A percentile compares a stretch with the other conserved stretches of the same genome.
Conservation (phyloP, 1,140 invertebrate genomes). For the Phymastichus coffea region DNA sequence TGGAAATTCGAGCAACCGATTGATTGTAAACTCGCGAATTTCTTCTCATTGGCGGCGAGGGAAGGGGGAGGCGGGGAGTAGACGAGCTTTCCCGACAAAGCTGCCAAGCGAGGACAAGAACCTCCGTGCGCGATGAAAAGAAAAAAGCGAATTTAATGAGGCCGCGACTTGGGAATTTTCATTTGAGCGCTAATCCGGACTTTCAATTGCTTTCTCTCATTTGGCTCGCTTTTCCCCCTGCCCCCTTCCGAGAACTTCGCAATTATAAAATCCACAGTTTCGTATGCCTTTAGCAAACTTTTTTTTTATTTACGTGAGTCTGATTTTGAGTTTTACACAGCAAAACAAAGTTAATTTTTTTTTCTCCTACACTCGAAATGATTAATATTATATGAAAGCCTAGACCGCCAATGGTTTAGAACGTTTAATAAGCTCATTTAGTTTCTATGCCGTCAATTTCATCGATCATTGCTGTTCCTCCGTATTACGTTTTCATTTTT, state of each 20-base stretch:
- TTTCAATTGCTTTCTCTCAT: not conserved
- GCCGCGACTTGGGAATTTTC: conserved; percentile 9
- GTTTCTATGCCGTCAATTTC: conserved; percentile 2
- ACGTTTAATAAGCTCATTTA: too few relatives aligned
- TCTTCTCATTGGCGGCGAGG: too few relatives aligned
- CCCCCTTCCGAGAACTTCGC: not conserved
- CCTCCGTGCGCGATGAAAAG: conserved; percentile 16
- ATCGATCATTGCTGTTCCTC: conserved; percentile 18
- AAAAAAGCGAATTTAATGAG: conserved; percentile 16
- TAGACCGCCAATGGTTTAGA: too few relatives aligned
- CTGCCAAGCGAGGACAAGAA: too few relatives aligned
- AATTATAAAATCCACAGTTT: conserved; percentile 1
- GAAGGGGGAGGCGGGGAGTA: not conserved
- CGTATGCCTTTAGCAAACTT: not conserved
- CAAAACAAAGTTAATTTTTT: too few relatives aligned
- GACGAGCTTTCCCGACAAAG: too few relatives aligned
- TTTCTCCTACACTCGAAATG: too few relatives aligned
- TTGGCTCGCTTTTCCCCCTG: not conserved
- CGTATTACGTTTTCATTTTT: conserved; percentile 10
- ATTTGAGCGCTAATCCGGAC: conserved; percentile 5
- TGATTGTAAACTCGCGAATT: too few relatives aligned
- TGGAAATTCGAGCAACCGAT: too few relatives aligned
- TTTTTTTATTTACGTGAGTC: not conserved
- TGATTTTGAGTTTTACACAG: too few relatives aligned
- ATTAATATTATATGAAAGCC: too few relatives aligned